Percentiles rank a stretch among this genome's conserved stretches.
phyloP scores from a whole-genome alignment of 2,888 invertebrate genomes.

The Caenorhabditis virilis region DNA sequence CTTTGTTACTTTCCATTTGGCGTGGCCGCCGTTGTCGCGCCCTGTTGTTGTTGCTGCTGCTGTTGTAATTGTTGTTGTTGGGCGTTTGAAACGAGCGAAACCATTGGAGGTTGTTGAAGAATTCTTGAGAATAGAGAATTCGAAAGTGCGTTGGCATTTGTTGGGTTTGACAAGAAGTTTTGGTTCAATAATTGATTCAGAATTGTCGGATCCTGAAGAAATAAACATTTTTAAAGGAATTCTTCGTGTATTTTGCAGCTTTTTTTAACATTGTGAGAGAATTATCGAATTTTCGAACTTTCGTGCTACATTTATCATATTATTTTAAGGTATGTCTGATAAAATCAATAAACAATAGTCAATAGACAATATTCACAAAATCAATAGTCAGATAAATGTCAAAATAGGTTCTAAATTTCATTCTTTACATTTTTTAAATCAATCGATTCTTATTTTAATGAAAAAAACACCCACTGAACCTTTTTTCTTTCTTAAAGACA shows the following conservation, averaged over 20 bases:
- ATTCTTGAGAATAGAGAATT: neutral
- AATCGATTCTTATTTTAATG: no score
- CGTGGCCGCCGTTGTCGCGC: slow-evolving; percentile 13
- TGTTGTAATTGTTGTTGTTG: neutral
- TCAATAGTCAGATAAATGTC: no score
- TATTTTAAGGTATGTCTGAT: neutral
- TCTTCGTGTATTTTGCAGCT: neutral
- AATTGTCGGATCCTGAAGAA: neutral
- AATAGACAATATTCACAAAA: no score
- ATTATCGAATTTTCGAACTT: neutral
- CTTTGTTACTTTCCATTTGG: slow-evolving; percentile 28
- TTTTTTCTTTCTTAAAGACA: no score
- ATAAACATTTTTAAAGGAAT: neutral
- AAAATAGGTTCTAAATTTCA: no score
- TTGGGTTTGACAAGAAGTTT: neutral
- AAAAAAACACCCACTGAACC: no score
- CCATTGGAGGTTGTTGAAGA: neutral
- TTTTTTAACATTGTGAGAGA: neutral
- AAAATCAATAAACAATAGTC: no score
- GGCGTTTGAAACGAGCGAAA: slow-evolving; percentile 5
- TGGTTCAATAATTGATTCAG: slow-evolving; percentile 1
- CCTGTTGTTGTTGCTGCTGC: slow-evolving; percentile 6
- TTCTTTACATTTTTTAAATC: no score
- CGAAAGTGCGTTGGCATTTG: neutral
- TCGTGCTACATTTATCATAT: neutral